A percentile compares a stretch with the other conserved stretches of the same genome.
These are phyloP conservation scores for Drosophila kuntzei DNA, from an alignment of 2,888 invertebrate genomes.

Conservation along the genomic window DNA sequence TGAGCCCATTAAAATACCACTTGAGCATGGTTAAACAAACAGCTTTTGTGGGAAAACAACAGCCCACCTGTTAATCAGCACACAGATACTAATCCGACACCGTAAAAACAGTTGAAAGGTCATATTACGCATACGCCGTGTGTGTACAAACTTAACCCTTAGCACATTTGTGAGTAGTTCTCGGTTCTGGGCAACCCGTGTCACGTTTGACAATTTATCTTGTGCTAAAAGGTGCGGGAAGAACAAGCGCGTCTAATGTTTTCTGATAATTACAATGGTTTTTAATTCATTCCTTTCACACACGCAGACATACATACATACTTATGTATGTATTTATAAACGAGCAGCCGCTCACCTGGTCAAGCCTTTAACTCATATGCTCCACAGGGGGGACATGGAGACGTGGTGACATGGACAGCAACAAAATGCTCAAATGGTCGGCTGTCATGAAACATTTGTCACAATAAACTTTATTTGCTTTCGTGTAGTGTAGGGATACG, in stretches of 20 bases:
- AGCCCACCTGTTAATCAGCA: conserved; percentile 48
- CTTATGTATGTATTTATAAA: background rate
- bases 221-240: conserved; percentile 22
- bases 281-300: conserved; percentile 57
- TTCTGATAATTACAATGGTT: conserved; percentile 74
- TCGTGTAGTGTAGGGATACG: conserved; percentile 54
- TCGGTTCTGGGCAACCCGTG: conserved; percentile 35
- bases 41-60: conserved; percentile 21
- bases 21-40: conserved; percentile 44
- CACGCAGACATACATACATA: conserved; percentile 2
- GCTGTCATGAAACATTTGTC: conserved; percentile 81
- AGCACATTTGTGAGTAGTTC: conserved; percentile 37
- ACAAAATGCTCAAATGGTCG: conserved; percentile 59
- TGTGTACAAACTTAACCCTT: conserved; percentile 35
- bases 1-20: conserved; percentile 50
- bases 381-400: background rate
- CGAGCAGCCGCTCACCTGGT: conserved; percentile 33
- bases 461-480: conserved; percentile 81
- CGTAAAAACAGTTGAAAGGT: conserved; percentile 51
- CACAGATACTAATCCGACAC: conserved; percentile 37
- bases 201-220: conserved; percentile 64
- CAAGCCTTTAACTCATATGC: conserved; percentile 35
- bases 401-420: conserved; percentile 15
- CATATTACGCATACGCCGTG: conserved; percentile 60
- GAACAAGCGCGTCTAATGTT: conserved; percentile 62